Evolutionary conservation across 1,140 invertebrate genomes (phyloP).

Genomic region (Homalodisca vitripennis): DNA sequence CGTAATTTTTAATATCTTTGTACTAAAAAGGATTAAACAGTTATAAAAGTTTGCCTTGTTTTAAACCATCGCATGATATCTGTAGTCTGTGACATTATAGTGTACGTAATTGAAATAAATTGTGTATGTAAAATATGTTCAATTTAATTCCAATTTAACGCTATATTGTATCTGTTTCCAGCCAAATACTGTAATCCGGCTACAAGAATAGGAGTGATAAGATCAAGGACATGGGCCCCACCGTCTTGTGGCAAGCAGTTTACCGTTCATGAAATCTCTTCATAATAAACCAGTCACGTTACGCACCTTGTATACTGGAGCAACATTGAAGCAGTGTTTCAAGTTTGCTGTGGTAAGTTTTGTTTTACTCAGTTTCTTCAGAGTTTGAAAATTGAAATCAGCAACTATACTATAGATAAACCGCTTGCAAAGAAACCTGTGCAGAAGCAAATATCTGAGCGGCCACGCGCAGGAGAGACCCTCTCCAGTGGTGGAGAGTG

Average conservation of each 20-base stretch:
- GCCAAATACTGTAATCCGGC: conserved; percentile 76
- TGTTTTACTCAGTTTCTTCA: not conserved
- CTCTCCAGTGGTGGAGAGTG: too few species aligned
- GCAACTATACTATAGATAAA: not conserved
- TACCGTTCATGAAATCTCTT: conserved; percentile 65
- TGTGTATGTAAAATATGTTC: too few species aligned
- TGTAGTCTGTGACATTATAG: too few species aligned
- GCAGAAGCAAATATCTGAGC: not conserved
- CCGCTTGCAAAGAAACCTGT: not conserved
- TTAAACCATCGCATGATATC: too few species aligned
- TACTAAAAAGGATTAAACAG: too few species aligned
- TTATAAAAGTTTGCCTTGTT: too few species aligned
- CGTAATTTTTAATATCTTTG: too few species aligned
- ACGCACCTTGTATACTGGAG: conserved; percentile 67
- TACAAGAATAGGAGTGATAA: conserved; percentile 69
- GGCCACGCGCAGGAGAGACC: too few species aligned
- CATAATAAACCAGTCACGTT: conserved; percentile 58
- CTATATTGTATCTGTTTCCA: conserved; percentile 43
- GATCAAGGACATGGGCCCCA: conserved; percentile 70
- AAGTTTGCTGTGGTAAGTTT: conserved; percentile 59
- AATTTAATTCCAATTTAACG: too few species aligned
- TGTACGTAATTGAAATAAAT: too few species aligned
- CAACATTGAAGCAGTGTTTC: conserved; percentile 76
- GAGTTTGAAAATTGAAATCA: not conserved
- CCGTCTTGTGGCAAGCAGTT: conserved; percentile 60